phyloP scores from a whole-genome alignment of 1,140 invertebrate species.

The Caenorhabditis brenneri region DNA sequence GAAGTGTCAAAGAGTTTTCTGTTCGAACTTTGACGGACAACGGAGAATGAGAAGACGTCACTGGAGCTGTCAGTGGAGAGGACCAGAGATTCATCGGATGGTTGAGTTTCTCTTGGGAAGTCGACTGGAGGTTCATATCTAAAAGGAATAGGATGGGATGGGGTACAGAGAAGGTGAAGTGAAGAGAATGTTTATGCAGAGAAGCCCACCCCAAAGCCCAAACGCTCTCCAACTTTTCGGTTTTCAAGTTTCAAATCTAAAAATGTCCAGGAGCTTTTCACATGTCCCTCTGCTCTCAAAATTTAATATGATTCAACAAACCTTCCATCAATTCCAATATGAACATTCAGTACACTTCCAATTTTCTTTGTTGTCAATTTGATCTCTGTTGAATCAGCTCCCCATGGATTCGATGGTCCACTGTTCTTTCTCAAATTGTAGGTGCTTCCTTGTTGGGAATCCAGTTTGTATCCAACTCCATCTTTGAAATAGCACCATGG shows the following conservation, averaged over 20 bases:
- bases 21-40: conserved; percentile 69
- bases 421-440: conserved; percentile 43
- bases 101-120: conserved; percentile 53
- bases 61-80: conserved; percentile 67
- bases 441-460: conserved; percentile 42
- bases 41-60: conserved; percentile 71
- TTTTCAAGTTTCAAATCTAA: no score
- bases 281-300: no score
- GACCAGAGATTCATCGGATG: conserved; percentile 47
- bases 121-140: conserved; percentile 68
- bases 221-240: no score
- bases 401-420: conserved; percentile 58
- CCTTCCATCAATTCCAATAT: conserved; percentile 46
- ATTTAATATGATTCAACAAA: background rate
- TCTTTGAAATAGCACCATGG: conserved; percentile 63
- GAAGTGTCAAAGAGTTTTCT: conserved; percentile 77
- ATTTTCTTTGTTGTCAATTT: conserved; percentile 50
- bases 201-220: no score
- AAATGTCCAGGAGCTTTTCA: no score
- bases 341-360: conserved; percentile 57
- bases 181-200: no score
- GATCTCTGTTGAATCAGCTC: conserved; percentile 55
- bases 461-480: conserved; percentile 18
- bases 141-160: no score
- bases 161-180: no score